Conservation (phyloP, 2,888 invertebrate species). For the Cactoblastis cactorum region DNA sequence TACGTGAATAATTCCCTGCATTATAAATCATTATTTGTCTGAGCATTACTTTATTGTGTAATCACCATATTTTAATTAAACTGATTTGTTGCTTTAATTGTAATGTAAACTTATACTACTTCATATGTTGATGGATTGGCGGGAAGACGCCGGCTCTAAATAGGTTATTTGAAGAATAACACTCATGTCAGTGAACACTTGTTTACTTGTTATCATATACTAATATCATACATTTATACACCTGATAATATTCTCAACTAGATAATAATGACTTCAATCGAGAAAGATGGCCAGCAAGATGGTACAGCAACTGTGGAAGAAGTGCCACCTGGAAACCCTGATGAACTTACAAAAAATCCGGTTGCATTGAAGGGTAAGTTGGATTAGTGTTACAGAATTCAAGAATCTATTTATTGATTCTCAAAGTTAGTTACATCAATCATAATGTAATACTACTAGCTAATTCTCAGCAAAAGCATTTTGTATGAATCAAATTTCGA, state of each 20-base stretch:
- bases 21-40: background rate
- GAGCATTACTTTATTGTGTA: no score
- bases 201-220: background rate
- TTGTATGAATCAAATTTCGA: no score
- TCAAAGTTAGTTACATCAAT: no score
- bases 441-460: no score
- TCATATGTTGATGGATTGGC: constrained; percentile 24
- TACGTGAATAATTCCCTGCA: background rate
- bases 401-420: no score
- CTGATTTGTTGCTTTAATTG: no score
- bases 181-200: no score
- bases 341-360: constrained; percentile 82
- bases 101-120: background rate
- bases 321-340: constrained; percentile 73
- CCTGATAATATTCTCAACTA: constrained; percentile 14
- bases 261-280: constrained; percentile 57
- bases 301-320: constrained; percentile 52
- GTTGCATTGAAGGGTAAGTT: constrained; percentile 79
- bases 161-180: constrained; percentile 28
- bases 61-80: no score
- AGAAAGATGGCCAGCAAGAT: constrained; percentile 64
- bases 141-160: constrained; percentile 34
- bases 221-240: background rate
- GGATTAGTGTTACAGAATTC: background rate
- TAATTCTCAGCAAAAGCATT: no score